phyloP scores from a whole-genome alignment of 2,113 vertebrate species.

The Uropsilus gracilis region DNA sequence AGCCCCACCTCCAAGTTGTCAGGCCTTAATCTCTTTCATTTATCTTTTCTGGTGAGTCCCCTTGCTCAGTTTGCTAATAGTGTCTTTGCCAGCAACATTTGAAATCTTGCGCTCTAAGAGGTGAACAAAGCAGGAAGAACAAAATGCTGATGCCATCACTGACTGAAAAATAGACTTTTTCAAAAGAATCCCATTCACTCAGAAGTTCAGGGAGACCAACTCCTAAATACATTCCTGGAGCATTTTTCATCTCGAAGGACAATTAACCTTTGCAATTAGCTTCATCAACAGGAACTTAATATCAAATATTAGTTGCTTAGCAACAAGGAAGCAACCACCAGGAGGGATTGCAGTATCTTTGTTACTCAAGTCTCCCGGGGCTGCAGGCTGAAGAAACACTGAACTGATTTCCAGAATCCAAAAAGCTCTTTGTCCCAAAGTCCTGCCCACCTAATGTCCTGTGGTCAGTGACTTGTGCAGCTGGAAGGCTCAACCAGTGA shows the following conservation, averaged over 20 bases:
- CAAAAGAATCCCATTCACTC: constrained; percentile 22
- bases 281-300: constrained; percentile 77
- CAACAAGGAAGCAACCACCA: constrained; percentile 58
- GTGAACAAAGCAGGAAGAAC: constrained; percentile 34
- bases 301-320: constrained; percentile 70
- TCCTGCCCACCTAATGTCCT: not conserved
- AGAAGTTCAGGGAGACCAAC: constrained; percentile 63
- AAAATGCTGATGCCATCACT: not conserved
- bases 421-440: not conserved
- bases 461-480: not conserved
- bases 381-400: not conserved
- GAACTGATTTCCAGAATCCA: not conserved
- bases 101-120: not conserved
- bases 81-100: not conserved
- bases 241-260: constrained; percentile 66
- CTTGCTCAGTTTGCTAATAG: not conserved
- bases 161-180: constrained; percentile 22
- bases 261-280: constrained; percentile 82
- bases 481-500: not conserved
- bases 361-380: not conserved
- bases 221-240: constrained; percentile 65
- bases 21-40: not conserved
- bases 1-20: not conserved
- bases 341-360: not conserved
- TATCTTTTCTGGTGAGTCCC: not conserved